Base-by-base conservation (phyloP, 1,140 invertebrate species). In the Halictus rubicundus region DNA sequence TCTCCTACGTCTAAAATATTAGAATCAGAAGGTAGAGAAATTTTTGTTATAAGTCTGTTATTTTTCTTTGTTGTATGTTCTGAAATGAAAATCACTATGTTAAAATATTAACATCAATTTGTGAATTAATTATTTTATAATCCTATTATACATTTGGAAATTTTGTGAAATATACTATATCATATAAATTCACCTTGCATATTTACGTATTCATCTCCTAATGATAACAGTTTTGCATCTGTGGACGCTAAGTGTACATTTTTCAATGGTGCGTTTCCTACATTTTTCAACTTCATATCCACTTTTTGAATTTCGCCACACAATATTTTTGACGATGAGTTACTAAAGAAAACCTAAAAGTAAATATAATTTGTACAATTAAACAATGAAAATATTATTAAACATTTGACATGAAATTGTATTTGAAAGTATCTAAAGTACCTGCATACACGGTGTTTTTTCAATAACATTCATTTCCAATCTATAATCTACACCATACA, bases 281-380 rank as follows among this genome's bases (percentile, higher is more conserved):
- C 93, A 87, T 97, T 97, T 61, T 94, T 94, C 42, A 97, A 94
- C 71, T 95, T 94, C 4, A 97, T 93, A 61, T 94, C 94, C 8
- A 97, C 90, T 46, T 92, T 94, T 86, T 95, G 94, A 52, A 97
- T 93, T 91, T 97, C 96, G 9, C 96, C 96, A 87, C 95, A 96
- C 60, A 97, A 91, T 88, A 97, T 94, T 70, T 96, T 94, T 2
- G 93, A 90, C 68, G 94, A 94, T n/a, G 96, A 94, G 89, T 96
- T 95, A 27, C 94, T 94, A 88, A 97, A 97, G 7, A 94, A 94
- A 21, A 96, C 94, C 95, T 96, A 3, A 6, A 57, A 57, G n/a
- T n/a, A 57, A n/a, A 57, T 54, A 7, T 54, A 72, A 68, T 10
- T n/a, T 71, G 21, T 61, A 61, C 60, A 57, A 78, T 54, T 23